Percentiles rank a stretch among this genome's conserved stretches.
Evolutionary conservation across 1,140 invertebrate species (phyloP).

Genomic region (Caenorhabditis brenneri): DNA sequence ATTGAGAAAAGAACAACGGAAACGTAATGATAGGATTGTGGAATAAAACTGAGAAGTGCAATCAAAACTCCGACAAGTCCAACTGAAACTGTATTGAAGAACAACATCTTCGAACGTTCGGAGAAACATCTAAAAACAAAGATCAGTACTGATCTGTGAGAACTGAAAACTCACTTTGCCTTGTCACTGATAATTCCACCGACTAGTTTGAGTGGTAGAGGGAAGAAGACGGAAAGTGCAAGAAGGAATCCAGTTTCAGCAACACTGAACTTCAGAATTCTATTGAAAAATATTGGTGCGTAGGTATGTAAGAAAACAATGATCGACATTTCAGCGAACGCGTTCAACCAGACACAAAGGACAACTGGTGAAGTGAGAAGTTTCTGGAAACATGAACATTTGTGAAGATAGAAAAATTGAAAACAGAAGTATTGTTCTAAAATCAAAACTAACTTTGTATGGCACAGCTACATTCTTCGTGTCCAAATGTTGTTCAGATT

Average conservation of each 20-base stretch:
- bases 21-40: slow-evolving; percentile 2
- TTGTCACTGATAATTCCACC: slow-evolving; percentile 46
- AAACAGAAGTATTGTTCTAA: no score
- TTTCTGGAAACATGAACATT: slow-evolving; percentile 9
- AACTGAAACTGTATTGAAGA: slow-evolving; percentile 35
- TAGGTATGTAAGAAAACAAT: slow-evolving; percentile 37
- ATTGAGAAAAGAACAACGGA: slow-evolving; percentile 22
- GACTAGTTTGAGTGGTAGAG: slow-evolving; percentile 34
- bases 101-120: slow-evolving; percentile 17
- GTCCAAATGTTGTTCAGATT: slow-evolving; percentile 35
- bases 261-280: slow-evolving; percentile 20
- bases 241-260: slow-evolving; percentile 34
- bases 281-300: slow-evolving; percentile 46
- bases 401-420: neutral
- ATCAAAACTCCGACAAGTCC: slow-evolving; percentile 26
- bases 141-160: neutral
- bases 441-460: slow-evolving; percentile 33
- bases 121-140: slow-evolving; percentile 23
- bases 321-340: slow-evolving; percentile 45
- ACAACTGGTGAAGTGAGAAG: slow-evolving; percentile 33
- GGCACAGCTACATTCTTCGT: slow-evolving; percentile 35
- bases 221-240: slow-evolving; percentile 20
- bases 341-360: slow-evolving; percentile 46
- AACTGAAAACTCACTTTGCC: slow-evolving; percentile 12
- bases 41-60: neutral